These are phyloP conservation scores for Diuraphis noxia DNA, from an alignment of 1,140 invertebrate genomes.

Conservation along the genomic window DNA sequence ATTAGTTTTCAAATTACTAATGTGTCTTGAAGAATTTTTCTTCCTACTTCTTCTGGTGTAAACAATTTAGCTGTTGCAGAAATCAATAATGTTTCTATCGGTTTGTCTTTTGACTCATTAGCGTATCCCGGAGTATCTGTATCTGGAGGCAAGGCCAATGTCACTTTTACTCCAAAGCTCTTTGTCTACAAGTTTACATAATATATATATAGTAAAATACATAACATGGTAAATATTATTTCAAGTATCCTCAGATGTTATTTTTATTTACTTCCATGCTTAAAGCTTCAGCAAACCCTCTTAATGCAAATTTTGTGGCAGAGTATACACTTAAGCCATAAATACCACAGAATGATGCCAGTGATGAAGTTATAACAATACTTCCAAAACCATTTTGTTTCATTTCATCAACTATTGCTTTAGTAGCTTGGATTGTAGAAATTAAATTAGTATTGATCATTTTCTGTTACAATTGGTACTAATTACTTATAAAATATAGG, in stretches of 20 bases:
- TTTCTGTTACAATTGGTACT: conserved; percentile 58
- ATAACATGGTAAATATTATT: neutral
- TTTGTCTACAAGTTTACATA: conserved; percentile 63
- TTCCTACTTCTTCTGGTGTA: conserved; percentile 78
- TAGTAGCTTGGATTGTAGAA: conserved; percentile 72
- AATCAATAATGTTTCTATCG: conserved; percentile 86
- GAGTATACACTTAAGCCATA: conserved; percentile 92
- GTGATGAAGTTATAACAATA: conserved; percentile 85
- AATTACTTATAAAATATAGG: neutral
- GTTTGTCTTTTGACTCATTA: conserved; percentile 82
- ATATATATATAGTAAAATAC: conserved; percentile 10
- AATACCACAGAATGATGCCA: conserved; percentile 86
- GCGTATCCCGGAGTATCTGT: conserved; percentile 96
- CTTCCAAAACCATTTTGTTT: conserved; percentile 72
- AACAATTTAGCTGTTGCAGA: conserved; percentile 77
- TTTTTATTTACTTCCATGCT: conserved; percentile 79
- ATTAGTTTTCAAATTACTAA: conserved; percentile 66
- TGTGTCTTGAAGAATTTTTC: conserved; percentile 77
- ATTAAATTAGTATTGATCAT: conserved; percentile 75
- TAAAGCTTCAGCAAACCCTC: conserved; percentile 90
- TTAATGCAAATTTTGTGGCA: conserved; percentile 90
- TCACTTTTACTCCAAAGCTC: conserved; percentile 81
- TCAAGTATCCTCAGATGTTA: neutral
- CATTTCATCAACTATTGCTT: conserved; percentile 72
- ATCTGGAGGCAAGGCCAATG: conserved; percentile 89